These are phyloP conservation scores for Menura novaehollandiae DNA, from an alignment of 2,113 vertebrate genomes.

Conservation along the genomic window DNA sequence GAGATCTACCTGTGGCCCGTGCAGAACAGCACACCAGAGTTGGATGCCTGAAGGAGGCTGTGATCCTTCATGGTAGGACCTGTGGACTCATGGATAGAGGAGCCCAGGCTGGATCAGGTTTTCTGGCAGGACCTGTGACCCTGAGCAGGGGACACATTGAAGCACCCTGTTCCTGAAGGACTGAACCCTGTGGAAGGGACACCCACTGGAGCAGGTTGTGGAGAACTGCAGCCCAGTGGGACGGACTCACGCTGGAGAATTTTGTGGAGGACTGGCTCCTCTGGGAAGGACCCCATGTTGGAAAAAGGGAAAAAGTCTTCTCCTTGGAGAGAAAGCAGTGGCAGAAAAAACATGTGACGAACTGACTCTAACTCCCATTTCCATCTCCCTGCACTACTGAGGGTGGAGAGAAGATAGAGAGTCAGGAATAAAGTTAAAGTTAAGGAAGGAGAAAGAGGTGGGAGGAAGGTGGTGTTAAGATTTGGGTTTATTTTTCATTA, in stretches of 20 bases:
- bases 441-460: neutral
- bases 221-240: too few species aligned
- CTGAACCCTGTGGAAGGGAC: neutral
- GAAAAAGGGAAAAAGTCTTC: neutral
- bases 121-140: neutral
- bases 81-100: neutral
- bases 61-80: neutral
- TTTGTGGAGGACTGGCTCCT: neutral
- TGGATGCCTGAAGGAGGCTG: neutral
- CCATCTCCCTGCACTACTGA: neutral
- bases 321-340: neutral
- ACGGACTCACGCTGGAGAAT: neutral
- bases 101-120: neutral
- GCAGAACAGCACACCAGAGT: neutral
- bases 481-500: neutral
- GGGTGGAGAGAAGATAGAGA: neutral
- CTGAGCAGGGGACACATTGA: fast-evolving
- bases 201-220: neutral
- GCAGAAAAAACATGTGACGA: neutral
- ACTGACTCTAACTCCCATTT: neutral
- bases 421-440: neutral
- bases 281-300: neutral
- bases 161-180: neutral
- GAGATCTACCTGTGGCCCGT: neutral
- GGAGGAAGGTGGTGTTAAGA: neutral